Evolutionary conservation across 1,140 invertebrate species (phyloP).

Genomic region (Euwallacea fornicatus): DNA sequence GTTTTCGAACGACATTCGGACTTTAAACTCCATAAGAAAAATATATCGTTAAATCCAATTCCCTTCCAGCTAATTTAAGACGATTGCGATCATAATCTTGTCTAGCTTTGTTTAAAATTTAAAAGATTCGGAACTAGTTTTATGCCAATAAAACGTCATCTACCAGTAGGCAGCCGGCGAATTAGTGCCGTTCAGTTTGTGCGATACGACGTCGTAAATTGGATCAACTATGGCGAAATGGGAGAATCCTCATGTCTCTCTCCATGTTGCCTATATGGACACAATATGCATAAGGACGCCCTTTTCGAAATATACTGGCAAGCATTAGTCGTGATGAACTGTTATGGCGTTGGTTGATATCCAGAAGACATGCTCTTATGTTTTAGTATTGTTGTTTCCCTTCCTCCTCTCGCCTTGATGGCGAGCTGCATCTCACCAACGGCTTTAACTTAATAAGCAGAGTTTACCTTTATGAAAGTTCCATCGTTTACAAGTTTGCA

Average conservation of each 20-base stretch:
- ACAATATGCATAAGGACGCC: slow-evolving; percentile 38
- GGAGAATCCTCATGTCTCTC: slow-evolving; percentile 29
- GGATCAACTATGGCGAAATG: slow-evolving; percentile 33
- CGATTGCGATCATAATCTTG: slow-evolving; percentile 24
- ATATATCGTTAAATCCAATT: slow-evolving; percentile 20
- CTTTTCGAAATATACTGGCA: slow-evolving; percentile 39
- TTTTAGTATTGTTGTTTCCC: slow-evolving; percentile 35
- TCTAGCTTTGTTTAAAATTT: slow-evolving; percentile 33
- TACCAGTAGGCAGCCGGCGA: slow-evolving; percentile 34
- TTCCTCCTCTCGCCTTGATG: neutral
- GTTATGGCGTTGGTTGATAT: slow-evolving; percentile 54
- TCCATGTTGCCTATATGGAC: slow-evolving; percentile 43
- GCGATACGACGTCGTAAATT: slow-evolving; percentile 34
- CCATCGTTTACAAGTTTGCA: slow-evolving; percentile 38
- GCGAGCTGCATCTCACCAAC: neutral
- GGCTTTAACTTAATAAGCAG: slow-evolving; percentile 12
- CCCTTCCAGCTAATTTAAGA: slow-evolving; percentile 20
- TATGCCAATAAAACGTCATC: slow-evolving; percentile 41
- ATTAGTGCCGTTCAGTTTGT: slow-evolving; percentile 33
- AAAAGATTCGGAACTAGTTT: slow-evolving; percentile 32
- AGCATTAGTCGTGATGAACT: slow-evolving; percentile 53
- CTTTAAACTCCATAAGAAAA: neutral
- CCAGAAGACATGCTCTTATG: slow-evolving; percentile 51
- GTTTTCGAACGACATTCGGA: too few species aligned
- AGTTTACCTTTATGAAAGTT: slow-evolving; percentile 36